Base-by-base conservation (phyloP, 2,888 invertebrate genomes). In the Bellardia pandia region DNA sequence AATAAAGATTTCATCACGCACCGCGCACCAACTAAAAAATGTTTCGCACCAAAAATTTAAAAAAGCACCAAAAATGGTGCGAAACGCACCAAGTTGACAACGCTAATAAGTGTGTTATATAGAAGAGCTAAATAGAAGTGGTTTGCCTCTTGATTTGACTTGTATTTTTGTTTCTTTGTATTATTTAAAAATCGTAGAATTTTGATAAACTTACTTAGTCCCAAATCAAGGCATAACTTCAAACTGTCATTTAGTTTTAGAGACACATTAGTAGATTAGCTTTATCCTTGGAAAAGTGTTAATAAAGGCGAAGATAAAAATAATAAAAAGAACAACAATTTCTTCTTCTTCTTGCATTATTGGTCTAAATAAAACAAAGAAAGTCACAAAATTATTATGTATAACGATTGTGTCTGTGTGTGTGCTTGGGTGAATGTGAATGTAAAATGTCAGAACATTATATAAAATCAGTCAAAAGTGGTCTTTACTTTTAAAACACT, bases 191-290 rank as follows among this genome's bases (percentile, higher is more conserved):
- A 30, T 23, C 4, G 11, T 30, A 72, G 23, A 30, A 42, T 30
- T 72, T 58, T 56, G 40, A 58, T 45, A 30, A 53, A 71, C 9
- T 37, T 11, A 42, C 40, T 23, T 56, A 72, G 42, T 53, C 71
- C 71, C 71, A 76, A 53, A 76, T 66, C 62, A 76, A 64, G 16
- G n/a, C 75, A 76, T 51, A 75, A 51, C 62, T 76, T 72, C 14
- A 64, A 80, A 80, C 64, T 80, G 79, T 80, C 79, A 80, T 51
- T 80, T 62, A 80, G 30, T 51, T 72, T 80, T 62, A 72, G 30
- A 64, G 79, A 80, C 71, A 72, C 62, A 42, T 72, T 80, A 53
- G n/a, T 16, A 80, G 71, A 80, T 80, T 72, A 62, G 71, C 53
- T 33, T 42, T 62, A 64, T 80, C 51, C 62, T 53, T 62, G 2